Conservation (phyloP, 2,888 invertebrate species). For the Yponomeuta sedellus region DNA sequence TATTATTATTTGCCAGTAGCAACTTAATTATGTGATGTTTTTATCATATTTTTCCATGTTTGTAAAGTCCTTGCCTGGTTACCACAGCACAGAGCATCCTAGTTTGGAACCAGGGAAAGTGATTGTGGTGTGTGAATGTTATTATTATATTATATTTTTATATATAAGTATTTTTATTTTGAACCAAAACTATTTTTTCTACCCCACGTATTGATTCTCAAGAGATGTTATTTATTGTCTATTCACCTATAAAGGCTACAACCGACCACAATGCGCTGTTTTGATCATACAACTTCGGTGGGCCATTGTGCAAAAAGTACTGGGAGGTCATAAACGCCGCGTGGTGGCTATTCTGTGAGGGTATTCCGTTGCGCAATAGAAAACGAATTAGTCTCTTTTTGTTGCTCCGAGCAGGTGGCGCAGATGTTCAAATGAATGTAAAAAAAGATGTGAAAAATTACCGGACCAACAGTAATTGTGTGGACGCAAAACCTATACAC, state of each 20-base stretch:
- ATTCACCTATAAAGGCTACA: constrained; percentile 11
- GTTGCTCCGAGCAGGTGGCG: constrained; percentile 26
- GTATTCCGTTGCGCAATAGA: constrained; percentile 36
- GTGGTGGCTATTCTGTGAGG: constrained; percentile 18
- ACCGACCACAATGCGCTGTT: constrained; percentile 22
- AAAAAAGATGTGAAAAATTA: not conserved
- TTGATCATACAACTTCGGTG: constrained; percentile 41
- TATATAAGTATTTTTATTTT: too few species aligned
- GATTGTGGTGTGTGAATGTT: too few species aligned
- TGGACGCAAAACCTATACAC: too few species aligned
- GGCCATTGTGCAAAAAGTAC: constrained; percentile 36
- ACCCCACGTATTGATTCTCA: not conserved
- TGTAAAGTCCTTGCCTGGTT: too few species aligned
- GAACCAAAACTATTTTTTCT: not conserved
- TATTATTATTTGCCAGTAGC: too few species aligned
- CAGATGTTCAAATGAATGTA: not conserved
- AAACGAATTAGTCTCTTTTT: constrained; percentile 50
- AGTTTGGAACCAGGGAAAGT: too few species aligned
- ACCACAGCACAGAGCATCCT: too few species aligned
- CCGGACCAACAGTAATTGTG: not conserved
- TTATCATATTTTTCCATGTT: too few species aligned
- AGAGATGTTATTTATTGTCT: not conserved
- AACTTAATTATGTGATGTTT: too few species aligned
- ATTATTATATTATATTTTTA: too few species aligned
- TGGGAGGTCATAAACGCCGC: constrained; percentile 23